Evolutionary conservation across 2,888 invertebrate genomes (phyloP).

Genomic region (Brachypalpus laphriformis): DNA sequence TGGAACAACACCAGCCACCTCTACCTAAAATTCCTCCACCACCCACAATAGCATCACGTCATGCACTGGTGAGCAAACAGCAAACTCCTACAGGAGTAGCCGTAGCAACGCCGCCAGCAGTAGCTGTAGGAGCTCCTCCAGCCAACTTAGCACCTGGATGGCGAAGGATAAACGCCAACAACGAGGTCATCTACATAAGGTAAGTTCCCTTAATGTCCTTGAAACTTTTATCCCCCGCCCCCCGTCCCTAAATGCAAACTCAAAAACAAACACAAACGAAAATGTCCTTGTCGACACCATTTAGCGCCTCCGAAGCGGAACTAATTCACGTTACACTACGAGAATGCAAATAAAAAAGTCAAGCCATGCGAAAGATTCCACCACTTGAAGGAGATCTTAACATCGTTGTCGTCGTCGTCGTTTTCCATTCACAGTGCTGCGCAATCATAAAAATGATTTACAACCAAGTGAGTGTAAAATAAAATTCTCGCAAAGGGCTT

Average conservation of each 20-base stretch:
- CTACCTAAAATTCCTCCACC: constrained; percentile 73
- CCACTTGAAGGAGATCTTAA: constrained; percentile 49
- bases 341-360: constrained; percentile 55
- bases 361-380: constrained; percentile 57
- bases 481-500: constrained; percentile 7
- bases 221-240: constrained; percentile 43
- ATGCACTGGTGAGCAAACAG: constrained; percentile 48
- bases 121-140: constrained; percentile 56
- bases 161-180: constrained; percentile 89
- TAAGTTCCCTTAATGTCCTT: constrained; percentile 81
- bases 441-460: constrained; percentile 68
- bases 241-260: constrained; percentile 1
- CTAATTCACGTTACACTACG: constrained; percentile 64
- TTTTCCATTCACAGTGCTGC: background rate
- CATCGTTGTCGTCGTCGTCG: constrained; percentile 19
- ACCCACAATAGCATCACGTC: constrained; percentile 77
- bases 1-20: constrained; percentile 73
- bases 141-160: constrained; percentile 89
- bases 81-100: constrained; percentile 56
- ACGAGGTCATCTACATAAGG: constrained; percentile 91
- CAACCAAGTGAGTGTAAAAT: constrained; percentile 43
- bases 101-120: constrained; percentile 41
- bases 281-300: constrained; percentile 69
- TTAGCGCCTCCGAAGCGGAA: constrained; percentile 63
- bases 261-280: constrained; percentile 17